Conservation (phyloP, 2,797 vertebrate species). For the Acrossocheilus fasciatus region DNA sequence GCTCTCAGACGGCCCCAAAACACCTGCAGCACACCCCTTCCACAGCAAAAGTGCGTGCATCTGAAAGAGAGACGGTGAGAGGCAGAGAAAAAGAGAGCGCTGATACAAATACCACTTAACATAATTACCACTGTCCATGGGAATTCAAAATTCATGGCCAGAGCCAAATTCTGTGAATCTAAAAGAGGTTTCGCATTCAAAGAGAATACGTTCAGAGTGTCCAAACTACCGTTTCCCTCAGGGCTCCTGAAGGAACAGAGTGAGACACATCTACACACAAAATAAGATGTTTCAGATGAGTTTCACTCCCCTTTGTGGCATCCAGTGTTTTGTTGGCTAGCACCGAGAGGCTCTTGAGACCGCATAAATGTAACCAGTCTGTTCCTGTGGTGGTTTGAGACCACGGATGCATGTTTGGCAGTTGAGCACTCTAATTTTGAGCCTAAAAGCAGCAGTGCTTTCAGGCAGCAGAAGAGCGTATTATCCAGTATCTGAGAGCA, state of each 20-base stretch:
- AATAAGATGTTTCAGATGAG: slow-evolving; percentile 50
- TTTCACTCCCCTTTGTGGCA: slow-evolving; percentile 42
- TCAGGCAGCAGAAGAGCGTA: slow-evolving; percentile 43
- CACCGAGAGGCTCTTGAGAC: slow-evolving; percentile 33
- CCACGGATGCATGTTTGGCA: slow-evolving; percentile 47
- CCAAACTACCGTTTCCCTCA: slow-evolving; percentile 36
- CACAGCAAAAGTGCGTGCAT: neutral
- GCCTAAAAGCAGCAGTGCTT: slow-evolving; percentile 49
- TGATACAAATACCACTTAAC: slow-evolving; percentile 50
- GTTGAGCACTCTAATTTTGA: slow-evolving; percentile 50
- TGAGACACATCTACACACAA: slow-evolving; percentile 27
- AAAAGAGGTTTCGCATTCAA: slow-evolving; percentile 36
- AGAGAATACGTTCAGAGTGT: slow-evolving; percentile 15
- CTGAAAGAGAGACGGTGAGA: neutral
- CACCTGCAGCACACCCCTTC: slow-evolving; percentile 33
- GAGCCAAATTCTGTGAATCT: slow-evolving; percentile 36
- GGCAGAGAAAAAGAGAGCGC: slow-evolving; percentile 8
- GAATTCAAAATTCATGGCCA: slow-evolving; percentile 36
- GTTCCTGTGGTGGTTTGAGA: slow-evolving; percentile 48
- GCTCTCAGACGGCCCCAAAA: neutral
- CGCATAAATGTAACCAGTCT: slow-evolving; percentile 47
- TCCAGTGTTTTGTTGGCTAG: slow-evolving; percentile 38
- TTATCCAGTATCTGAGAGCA: slow-evolving; percentile 48
- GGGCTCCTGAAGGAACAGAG: slow-evolving; percentile 38
- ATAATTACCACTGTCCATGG: slow-evolving; percentile 43